A percentile compares a stretch with the other conserved stretches of the same genome.
These are phyloP conservation scores for Eristalis intricaria DNA, from an alignment of 2,888 invertebrate genomes.

Conservation along the genomic window DNA sequence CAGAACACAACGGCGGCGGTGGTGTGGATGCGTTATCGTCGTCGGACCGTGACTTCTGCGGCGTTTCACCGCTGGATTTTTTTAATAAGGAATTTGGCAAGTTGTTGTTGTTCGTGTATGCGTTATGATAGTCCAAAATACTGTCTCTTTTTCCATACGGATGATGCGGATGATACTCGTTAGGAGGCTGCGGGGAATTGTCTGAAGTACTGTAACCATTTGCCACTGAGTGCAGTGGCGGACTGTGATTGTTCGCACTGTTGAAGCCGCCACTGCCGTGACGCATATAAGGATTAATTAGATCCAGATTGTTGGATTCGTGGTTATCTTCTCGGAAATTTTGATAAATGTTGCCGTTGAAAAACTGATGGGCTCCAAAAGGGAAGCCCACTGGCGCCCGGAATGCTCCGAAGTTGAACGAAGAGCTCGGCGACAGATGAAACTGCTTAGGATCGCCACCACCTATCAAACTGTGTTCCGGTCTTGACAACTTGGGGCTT, in stretches of 20 bases:
- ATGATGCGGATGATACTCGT: slow-evolving; percentile 78
- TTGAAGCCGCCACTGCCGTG: slow-evolving; percentile 76
- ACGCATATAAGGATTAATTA: slow-evolving; percentile 80
- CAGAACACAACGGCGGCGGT: slow-evolving; percentile 75
- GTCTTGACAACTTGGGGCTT: slow-evolving; percentile 75
- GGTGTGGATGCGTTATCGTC: slow-evolving; percentile 78
- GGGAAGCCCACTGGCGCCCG: slow-evolving; percentile 75
- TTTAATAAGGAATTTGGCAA: slow-evolving; percentile 53
- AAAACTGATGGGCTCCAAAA: slow-evolving; percentile 73
- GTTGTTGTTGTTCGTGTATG: slow-evolving; percentile 74
- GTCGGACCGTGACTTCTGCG: slow-evolving; percentile 74
- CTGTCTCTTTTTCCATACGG: slow-evolving; percentile 74
- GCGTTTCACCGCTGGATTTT: slow-evolving; percentile 48
- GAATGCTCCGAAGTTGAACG: slow-evolving; percentile 79
- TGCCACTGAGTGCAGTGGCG: slow-evolving; percentile 72
- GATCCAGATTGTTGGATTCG: slow-evolving; percentile 77
- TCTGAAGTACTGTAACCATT: slow-evolving; percentile 64
- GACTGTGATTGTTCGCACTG: slow-evolving; percentile 77
- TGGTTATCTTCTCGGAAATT: slow-evolving; percentile 72
- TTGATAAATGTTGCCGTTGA: slow-evolving; percentile 67
- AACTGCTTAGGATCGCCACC: slow-evolving; percentile 74
- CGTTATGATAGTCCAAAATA: slow-evolving; percentile 78
- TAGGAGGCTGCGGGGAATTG: slow-evolving; percentile 74
- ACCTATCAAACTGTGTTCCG: slow-evolving; percentile 53
- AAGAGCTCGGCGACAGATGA: slow-evolving; percentile 78